Conservation (phyloP, 2,888 invertebrate species). For the Erebia ligea region DNA sequence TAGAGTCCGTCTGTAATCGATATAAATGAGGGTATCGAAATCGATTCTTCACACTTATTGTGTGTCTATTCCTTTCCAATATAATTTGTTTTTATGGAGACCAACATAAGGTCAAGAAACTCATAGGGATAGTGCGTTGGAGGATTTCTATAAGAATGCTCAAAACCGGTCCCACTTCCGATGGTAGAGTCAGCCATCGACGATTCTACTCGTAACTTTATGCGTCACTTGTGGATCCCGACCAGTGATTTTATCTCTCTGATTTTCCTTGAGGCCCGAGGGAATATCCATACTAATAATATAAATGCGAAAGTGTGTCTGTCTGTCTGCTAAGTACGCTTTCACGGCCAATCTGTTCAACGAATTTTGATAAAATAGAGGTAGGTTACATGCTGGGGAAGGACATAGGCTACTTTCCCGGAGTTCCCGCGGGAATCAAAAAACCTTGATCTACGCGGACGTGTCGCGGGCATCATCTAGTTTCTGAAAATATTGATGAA, state of each 20-base stretch:
- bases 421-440: no score
- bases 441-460: no score
- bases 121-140: slow-evolving; percentile 49
- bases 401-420: no score
- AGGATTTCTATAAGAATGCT: slow-evolving; percentile 67
- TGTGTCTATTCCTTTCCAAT: slow-evolving; percentile 30
- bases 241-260: slow-evolving; percentile 23
- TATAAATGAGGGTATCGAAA: slow-evolving; percentile 21
- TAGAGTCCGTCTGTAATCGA: slow-evolving; percentile 1
- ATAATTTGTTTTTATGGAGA: slow-evolving; percentile 37
- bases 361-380: no score
- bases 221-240: slow-evolving; percentile 41
- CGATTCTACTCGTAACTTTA: slow-evolving; percentile 28
- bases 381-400: no score
- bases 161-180: slow-evolving; percentile 71
- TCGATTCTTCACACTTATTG: slow-evolving; percentile 31
- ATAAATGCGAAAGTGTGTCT: no score
- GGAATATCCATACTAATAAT: background rate
- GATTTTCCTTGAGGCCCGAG: slow-evolving; percentile 29
- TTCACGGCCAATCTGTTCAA: no score
- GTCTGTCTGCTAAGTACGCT: no score
- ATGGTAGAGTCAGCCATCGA: slow-evolving; percentile 44
- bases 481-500: no score
- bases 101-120: slow-evolving; percentile 44
- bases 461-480: no score